Evolutionary conservation across 2,113 vertebrate species (phyloP), one percentile per base, ranked within the genome.

Genomic region (Ascaphus truei): DNA sequence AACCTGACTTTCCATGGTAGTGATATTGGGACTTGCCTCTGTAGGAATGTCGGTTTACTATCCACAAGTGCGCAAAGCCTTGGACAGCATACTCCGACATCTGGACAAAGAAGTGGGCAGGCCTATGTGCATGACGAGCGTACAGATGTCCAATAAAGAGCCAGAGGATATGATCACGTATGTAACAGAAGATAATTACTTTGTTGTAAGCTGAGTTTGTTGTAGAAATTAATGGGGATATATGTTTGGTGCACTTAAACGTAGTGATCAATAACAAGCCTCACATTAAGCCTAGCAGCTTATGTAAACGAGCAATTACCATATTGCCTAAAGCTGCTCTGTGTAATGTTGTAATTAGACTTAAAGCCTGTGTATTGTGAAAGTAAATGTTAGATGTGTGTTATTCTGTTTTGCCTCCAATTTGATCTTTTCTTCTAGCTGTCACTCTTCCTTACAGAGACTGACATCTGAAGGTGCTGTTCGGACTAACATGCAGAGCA

Each of bases 121-220:
- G 68, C 94, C 96, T 3, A 98, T 99, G 96, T 98, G 96, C 76
- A 97, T 99, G 96, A 99, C 97, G 13, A 99, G 85, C 12, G 92
- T 98, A 36, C 96, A 99, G 86, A 98, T 99, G 96, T 98, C 95
- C 61, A 98, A 99, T 75, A 99, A 99, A 78, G 97, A 99, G 69
- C 97, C 96, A 1, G 97, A 99, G 83, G 97, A 99, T 72, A 98
- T 99, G 96, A 98, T 99, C 72, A 99, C 96, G 97, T 98, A 85
- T 2, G 96, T 89, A 80, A 16, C 12, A 9, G 41, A 39, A 60
- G 33, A 43, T 45, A 2, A 30, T 47, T 62, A 18, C 20, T 20
- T 20, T 30, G 6, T 56, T 53, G 41, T 10, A 27, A 16, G 23
- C 16, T 30, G 50, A 30, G 36, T 15, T 34, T 41, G n/a, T 18